These are phyloP conservation scores for Drosophila santomea DNA, from an alignment of 1,140 invertebrate genomes.

Conservation along the genomic window DNA sequence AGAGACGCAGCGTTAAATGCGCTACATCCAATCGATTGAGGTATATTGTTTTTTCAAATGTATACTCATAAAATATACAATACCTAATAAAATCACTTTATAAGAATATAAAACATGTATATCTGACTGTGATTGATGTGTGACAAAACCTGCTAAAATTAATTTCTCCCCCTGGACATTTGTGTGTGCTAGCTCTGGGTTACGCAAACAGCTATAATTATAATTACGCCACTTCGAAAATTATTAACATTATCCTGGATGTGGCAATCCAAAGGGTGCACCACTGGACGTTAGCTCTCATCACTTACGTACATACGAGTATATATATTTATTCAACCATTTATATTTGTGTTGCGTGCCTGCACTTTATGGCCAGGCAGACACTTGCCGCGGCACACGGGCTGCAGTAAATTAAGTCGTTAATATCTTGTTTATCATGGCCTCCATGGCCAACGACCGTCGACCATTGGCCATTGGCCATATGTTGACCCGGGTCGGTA, in stretches of 20 bases:
- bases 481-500: slow-evolving; percentile 55
- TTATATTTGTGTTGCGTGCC: slow-evolving; percentile 75
- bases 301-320: slow-evolving; percentile 11
- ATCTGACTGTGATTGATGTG: too few species aligned
- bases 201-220: neutral
- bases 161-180: neutral
- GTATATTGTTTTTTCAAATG: slow-evolving; percentile 1
- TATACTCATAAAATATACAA: neutral
- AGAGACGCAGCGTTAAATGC: slow-evolving; percentile 57
- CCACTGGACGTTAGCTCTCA: slow-evolving; percentile 45
- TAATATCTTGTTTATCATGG: slow-evolving; percentile 82
- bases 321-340: slow-evolving; percentile 71
- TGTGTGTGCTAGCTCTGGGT: neutral
- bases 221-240: neutral
- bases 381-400: slow-evolving; percentile 41
- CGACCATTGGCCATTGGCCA: slow-evolving; percentile 20
- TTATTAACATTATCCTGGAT: slow-evolving; percentile 20
- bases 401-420: slow-evolving; percentile 81
- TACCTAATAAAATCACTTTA: neutral
- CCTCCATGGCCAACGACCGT: slow-evolving; percentile 11
- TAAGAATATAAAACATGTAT: neutral
- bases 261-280: slow-evolving; percentile 8
- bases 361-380: slow-evolving; percentile 69
- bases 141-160: neutral
- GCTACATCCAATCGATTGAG: slow-evolving; percentile 22